Evolutionary conservation across 2,113 vertebrate species (phyloP), one percentile per base, ranked within the genome.

Genomic region (Ammodramus savannarum): DNA sequence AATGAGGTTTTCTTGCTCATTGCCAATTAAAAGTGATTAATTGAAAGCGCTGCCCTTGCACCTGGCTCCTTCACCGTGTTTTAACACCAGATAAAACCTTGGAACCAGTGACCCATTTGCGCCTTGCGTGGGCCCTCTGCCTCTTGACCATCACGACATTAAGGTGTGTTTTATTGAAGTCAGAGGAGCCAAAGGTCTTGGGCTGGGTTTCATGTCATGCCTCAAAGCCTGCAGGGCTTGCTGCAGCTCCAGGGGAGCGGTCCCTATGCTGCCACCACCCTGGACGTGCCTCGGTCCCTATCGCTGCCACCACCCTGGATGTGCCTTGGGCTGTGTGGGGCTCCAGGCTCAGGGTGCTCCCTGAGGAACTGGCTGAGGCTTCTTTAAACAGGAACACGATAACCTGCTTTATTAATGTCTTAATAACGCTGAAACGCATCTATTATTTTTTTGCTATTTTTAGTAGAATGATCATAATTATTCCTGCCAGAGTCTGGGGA

Each of bases 21-120:
- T 87, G 38, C 69, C 77, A 82, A 69, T 94, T 95, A 79, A 31
- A 85, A 95, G 73, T 69, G 96, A 82, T 85, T 87, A 73, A 93
- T 62, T 52, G 82, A 58, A 87, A 66, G 54, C 51, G 3, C 58
- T 94, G 74, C 34, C 74, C 54, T 91, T 31, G 59, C 72, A 46
- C 2, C 31, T 52, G 49, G 14, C 32, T 57, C 78, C 78, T 76
- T 75, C 73, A 3, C 31, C 10, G 21, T 1, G 3, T 38, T 68
- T 34, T 23, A 46, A 31, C 54, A 31, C 41, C 13, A 9, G 89
- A 13, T 52, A 11, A 34, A 38, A 58, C 44, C 85, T 49, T 10
- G n/a, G 44, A 22, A 49, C 8, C 39, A 6, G 26, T n/a, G 77
- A 46, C 44, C 32, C 3, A 0, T 34, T 52, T 48, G 26, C 57